phyloP scores from a whole-genome alignment of 2,797 vertebrate genomes.

The Sebastes nivosus region DNA sequence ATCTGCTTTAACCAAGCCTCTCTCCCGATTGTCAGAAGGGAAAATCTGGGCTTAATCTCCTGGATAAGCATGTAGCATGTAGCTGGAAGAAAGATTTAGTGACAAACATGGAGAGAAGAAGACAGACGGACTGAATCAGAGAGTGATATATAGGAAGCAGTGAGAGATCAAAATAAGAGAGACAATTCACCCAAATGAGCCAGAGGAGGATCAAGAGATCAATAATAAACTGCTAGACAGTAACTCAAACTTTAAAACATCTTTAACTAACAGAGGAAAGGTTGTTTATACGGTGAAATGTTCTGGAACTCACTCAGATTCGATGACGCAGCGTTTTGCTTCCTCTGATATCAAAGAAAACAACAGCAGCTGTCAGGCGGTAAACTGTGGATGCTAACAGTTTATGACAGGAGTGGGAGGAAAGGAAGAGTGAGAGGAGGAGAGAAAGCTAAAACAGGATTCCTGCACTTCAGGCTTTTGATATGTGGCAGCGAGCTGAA shows the following conservation, averaged over 20 bases:
- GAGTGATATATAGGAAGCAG: not conserved
- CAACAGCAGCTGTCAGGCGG: constrained; percentile 61
- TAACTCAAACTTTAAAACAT: constrained; percentile 37
- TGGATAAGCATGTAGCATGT: constrained; percentile 6
- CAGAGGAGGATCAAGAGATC: constrained; percentile 9
- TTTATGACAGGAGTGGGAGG: constrained; percentile 68
- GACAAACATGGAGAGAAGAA: constrained; percentile 14
- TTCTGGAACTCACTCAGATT: constrained; percentile 37
- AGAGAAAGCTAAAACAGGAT: constrained; percentile 56
- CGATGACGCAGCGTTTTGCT: constrained; percentile 63
- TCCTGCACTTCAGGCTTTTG: constrained; percentile 57
- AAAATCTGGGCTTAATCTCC: constrained; percentile 13
- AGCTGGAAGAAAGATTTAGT: constrained; percentile 1
- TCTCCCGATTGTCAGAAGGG: not conserved
- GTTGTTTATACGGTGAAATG: constrained; percentile 44
- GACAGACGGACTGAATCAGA: constrained; percentile 3
- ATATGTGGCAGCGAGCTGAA: constrained; percentile 56
- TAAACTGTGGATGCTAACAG: constrained; percentile 61
- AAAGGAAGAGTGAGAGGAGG: constrained; percentile 50
- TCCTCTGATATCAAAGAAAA: constrained; percentile 61
- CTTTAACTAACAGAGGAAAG: constrained; percentile 24
- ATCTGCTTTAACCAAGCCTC: constrained; percentile 2
- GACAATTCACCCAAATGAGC: constrained; percentile 7
- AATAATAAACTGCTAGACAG: constrained; percentile 6
- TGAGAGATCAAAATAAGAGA: constrained; percentile 15